Conservation (phyloP, 2,113 vertebrate genomes). For the Bubo bubo region DNA sequence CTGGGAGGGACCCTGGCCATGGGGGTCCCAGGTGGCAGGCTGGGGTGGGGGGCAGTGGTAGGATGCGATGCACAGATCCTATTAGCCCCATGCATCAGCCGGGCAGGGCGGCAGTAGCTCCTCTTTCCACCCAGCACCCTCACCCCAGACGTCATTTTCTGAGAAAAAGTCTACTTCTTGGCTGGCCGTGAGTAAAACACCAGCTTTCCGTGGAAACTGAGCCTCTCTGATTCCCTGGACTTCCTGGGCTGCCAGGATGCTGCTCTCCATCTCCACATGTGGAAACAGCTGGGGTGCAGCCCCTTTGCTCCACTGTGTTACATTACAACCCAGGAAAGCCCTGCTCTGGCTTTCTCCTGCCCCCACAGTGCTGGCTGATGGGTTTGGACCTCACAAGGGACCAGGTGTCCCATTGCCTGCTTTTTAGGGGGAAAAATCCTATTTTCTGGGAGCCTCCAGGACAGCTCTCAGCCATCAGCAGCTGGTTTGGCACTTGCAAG, state of each 20-base stretch:
- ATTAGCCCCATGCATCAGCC: fast-evolving
- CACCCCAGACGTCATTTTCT: neutral
- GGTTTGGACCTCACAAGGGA: neutral
- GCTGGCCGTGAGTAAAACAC: neutral
- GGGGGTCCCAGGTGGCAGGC: neutral
- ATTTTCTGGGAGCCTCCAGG: neutral
- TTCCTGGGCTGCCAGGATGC: neutral
- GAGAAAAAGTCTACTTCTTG: neutral
- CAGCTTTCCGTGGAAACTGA: neutral
- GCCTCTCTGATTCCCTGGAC: no score
- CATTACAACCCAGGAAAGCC: neutral
- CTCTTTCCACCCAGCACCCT: neutral
- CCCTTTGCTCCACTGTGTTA: fast-evolving
- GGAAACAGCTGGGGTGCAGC: fast-evolving
- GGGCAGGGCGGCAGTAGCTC: neutral
- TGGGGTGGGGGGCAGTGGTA: fast-evolving
- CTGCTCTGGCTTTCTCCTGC: neutral
- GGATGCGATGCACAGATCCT: neutral
- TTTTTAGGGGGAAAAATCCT: neutral
- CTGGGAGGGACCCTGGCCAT: neutral
- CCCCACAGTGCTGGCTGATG: neutral
- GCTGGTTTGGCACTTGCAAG: neutral
- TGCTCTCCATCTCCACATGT: fast-evolving
- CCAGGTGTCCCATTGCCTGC: neutral
- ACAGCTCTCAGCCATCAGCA: neutral